These are phyloP conservation scores for Paramormyrops hopkinsi DNA, from an alignment of 2,797 vertebrate genomes.

Conservation along the genomic window DNA sequence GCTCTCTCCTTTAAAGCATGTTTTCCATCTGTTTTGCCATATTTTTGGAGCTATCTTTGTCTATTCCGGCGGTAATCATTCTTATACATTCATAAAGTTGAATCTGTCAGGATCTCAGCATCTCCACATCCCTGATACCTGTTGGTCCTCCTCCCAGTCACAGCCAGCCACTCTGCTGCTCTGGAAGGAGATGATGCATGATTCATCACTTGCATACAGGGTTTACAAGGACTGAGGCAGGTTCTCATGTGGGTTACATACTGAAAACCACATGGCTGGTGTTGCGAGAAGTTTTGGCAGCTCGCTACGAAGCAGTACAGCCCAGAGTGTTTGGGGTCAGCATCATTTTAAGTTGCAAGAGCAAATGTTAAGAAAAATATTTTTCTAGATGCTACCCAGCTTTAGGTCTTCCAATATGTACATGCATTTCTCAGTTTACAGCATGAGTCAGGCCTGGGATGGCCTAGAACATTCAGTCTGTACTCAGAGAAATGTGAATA, in stretches of 20 bases:
- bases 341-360: neutral
- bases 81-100: neutral
- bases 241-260: neutral
- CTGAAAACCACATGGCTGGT: neutral
- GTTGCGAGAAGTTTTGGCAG: neutral
- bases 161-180: neutral
- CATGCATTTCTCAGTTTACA: neutral
- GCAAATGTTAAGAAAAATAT: neutral
- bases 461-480: neutral
- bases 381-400: neutral
- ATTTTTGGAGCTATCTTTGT: neutral
- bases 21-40: neutral
- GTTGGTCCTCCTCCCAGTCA: neutral
- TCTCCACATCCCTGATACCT: neutral
- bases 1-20: neutral
- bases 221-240: neutral
- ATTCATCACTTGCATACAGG: neutral
- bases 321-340: neutral
- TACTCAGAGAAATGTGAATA: conserved; percentile 19
- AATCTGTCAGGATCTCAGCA: conserved; percentile 1
- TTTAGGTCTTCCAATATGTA: neutral
- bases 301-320: neutral
- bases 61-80: neutral
- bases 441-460: neutral
- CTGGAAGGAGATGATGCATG: neutral